phyloP scores from a whole-genome alignment of 1,140 invertebrate species.

The Oscheius sp. region DNA sequence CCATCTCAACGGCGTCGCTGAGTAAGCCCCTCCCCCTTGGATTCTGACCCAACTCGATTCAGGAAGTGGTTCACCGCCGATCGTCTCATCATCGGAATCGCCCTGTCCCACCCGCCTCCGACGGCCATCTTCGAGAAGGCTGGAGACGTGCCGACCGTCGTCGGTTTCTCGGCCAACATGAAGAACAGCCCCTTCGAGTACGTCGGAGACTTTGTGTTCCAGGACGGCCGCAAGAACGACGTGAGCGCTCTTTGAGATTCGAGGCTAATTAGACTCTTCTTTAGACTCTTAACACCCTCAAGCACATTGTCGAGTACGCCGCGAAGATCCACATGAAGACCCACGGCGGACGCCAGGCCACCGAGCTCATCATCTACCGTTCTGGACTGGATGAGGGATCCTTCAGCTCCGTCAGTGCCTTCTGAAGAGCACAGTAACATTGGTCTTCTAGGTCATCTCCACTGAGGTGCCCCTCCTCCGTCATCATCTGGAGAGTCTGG shows the following conservation, averaged over 20 bases:
- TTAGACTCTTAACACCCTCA: slow-evolving; percentile 3
- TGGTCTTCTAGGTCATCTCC: background rate
- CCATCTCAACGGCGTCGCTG: background rate
- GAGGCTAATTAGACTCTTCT: background rate
- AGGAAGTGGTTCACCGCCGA: slow-evolving; percentile 3
- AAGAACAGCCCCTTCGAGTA: slow-evolving; percentile 26
- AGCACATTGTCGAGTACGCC: slow-evolving; percentile 3
- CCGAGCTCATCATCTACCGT: slow-evolving; percentile 33
- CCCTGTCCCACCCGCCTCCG: slow-evolving; percentile 35
- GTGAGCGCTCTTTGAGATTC: background rate
- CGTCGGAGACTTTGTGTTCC: slow-evolving; percentile 36
- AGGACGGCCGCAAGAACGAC: slow-evolving; percentile 8
- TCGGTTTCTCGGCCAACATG: slow-evolving; percentile 33
- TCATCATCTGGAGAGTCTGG: background rate
- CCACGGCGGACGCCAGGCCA: background rate
- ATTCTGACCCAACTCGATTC: background rate
- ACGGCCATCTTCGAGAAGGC: background rate
- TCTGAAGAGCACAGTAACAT: background rate
- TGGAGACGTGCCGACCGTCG: slow-evolving; percentile 13
- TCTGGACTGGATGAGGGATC: slow-evolving; percentile 31
- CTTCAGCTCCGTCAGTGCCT: slow-evolving; percentile 12
- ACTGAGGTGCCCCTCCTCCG: slow-evolving; percentile 24
- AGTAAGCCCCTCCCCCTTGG: background rate
- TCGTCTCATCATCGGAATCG: slow-evolving; percentile 37
- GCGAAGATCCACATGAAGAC: background rate